These are phyloP conservation scores for Dynastes grantii DNA, from an alignment of 2,888 invertebrate species.

Conservation along the genomic window DNA sequence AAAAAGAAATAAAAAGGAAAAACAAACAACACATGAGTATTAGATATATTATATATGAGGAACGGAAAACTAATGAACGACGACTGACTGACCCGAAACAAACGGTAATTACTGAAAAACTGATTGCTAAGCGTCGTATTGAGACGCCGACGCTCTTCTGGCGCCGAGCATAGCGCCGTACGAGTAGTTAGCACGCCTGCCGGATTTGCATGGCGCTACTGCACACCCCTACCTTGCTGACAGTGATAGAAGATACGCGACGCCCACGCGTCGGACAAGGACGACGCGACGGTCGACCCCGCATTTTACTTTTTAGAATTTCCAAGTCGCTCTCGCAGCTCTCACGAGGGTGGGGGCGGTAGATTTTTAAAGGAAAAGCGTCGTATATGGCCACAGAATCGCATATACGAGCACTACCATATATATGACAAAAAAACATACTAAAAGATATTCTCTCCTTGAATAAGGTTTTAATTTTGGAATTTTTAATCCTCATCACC, in stretches of 20 bases:
- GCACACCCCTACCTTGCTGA: conserved; percentile 58
- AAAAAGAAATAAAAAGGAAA: conserved; percentile 12
- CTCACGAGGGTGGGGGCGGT: conserved; percentile 57
- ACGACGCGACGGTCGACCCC: conserved; percentile 56
- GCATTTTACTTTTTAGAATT: conserved; percentile 67
- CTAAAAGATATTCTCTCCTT: background rate
- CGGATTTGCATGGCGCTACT: conserved; percentile 70
- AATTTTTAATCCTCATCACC: conserved; percentile 28
- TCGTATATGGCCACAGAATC: background rate
- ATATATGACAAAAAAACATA: conserved; percentile 15
- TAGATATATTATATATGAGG: too few relatives aligned
- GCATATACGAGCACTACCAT: conserved; percentile 24
- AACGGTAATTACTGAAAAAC: conserved; percentile 67
- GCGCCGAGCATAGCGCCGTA: conserved; percentile 69
- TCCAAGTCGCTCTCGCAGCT: conserved; percentile 53
- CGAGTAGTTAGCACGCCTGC: conserved; percentile 71
- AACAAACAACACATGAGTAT: conserved; percentile 11
- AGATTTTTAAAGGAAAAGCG: conserved; percentile 11
- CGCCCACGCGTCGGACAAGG: conserved; percentile 60
- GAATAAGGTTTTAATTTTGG: conserved; percentile 20
- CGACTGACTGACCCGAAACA: conserved; percentile 46
- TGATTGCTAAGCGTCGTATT: conserved; percentile 68
- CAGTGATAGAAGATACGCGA: conserved; percentile 62
- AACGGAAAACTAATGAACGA: conserved; percentile 41
- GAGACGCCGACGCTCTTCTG: conserved; percentile 70